These are phyloP conservation scores for Eupithecia insigniata DNA, from an alignment of 2,888 invertebrate species.

Conservation along the genomic window DNA sequence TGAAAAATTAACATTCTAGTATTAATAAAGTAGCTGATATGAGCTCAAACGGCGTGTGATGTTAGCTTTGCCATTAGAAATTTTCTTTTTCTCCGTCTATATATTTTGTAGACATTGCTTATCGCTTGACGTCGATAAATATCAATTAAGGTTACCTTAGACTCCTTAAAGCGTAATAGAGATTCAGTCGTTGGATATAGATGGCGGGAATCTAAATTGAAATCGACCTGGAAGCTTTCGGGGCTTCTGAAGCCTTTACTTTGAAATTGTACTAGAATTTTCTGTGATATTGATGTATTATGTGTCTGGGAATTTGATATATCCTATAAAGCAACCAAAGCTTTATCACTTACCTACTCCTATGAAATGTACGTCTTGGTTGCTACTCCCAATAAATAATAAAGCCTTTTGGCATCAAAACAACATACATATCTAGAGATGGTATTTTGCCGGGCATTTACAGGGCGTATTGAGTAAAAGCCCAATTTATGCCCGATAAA, in stretches of 20 bases:
- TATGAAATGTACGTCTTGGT: neutral
- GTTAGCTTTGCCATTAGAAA: neutral
- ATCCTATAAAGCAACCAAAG: neutral
- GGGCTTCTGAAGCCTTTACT: constrained; percentile 13
- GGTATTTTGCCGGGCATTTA: no score
- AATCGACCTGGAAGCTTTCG: constrained; percentile 34
- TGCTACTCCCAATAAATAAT: neutral
- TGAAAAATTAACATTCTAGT: neutral
- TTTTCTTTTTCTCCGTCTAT: neutral
- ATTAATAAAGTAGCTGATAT: neutral
- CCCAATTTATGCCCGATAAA: no score
- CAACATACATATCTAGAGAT: no score
- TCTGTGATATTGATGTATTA: neutral
- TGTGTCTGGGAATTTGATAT: neutral
- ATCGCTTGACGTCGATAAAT: constrained; percentile 42
- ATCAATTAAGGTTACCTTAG: constrained; percentile 41
- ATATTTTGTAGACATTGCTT: constrained; percentile 3
- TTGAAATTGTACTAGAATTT: constrained; percentile 11
- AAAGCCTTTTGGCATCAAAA: neutral
- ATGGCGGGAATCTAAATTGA: constrained; percentile 27
- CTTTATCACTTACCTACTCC: neutral
- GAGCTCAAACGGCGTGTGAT: neutral
- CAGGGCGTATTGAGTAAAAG: no score
- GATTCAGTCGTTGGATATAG: constrained; percentile 37
- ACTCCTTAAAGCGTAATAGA: constrained; percentile 23